Evolutionary conservation across 37 sponge, comb jelly and placozoan genomes (phyloP).

Genomic region (Ianthella basta): DNA sequence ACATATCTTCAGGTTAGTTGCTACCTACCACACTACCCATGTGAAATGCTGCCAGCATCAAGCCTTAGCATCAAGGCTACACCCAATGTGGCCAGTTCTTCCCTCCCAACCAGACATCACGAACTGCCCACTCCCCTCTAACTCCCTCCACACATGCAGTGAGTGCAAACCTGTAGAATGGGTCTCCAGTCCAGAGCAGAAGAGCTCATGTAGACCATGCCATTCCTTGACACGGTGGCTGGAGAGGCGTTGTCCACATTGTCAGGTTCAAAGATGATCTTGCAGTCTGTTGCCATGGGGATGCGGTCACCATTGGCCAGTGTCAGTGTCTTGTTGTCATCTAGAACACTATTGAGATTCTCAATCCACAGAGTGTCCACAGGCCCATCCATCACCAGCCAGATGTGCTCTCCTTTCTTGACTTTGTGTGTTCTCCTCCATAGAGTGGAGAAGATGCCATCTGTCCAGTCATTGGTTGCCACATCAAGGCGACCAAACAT

Average conservation of each 20-base stretch:
- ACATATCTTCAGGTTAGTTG: no score
- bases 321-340: conserved; percentile 99
- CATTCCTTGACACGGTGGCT: conserved; percentile 98
- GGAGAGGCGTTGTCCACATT: conserved; percentile 99
- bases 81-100: no score
- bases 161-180: conserved; percentile 49
- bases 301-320: conserved; percentile 99
- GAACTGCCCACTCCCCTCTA: no score
- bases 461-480: conserved; percentile 99
- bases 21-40: no score
- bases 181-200: conserved; percentile 97
- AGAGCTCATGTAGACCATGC: conserved; percentile 99
- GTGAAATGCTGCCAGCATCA: no score
- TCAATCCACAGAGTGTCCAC: conserved; percentile 99
- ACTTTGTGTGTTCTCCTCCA: conserved; percentile 95
- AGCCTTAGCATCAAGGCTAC: no score
- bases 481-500: conserved; percentile 99
- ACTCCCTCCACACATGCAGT: no score
- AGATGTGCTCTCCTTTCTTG: conserved; percentile 97
- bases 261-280: conserved; percentile 97
- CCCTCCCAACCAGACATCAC: no score
- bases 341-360: conserved; percentile 97
- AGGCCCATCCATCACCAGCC: conserved; percentile 98
- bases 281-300: conserved; percentile 95
- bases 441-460: conserved; percentile 99